These are phyloP conservation scores for Aplochiton taeniatus DNA, from an alignment of 2,797 vertebrate species.

Conservation along the genomic window DNA sequence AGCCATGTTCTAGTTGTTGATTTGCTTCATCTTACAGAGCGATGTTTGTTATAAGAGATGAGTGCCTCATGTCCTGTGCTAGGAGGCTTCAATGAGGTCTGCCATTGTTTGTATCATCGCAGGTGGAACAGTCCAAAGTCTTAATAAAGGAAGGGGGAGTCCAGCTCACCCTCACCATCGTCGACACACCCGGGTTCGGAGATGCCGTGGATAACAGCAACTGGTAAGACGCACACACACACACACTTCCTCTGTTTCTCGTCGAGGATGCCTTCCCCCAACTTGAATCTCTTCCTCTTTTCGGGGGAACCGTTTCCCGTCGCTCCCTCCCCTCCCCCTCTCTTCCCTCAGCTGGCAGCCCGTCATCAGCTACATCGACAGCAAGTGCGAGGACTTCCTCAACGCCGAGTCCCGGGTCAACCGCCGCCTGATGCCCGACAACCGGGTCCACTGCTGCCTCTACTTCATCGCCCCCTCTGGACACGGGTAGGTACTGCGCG, in stretches of 20 bases:
- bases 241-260: neutral
- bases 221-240: slow-evolving; percentile 62
- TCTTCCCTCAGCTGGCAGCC: slow-evolving; percentile 73
- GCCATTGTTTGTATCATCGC: slow-evolving; percentile 36
- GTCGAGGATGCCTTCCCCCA: neutral
- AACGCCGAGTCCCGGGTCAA: slow-evolving; percentile 80
- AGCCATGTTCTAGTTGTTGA: neutral
- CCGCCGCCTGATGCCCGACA: slow-evolving; percentile 79
- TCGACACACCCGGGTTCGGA: slow-evolving; percentile 81
- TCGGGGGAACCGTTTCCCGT: neutral
- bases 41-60: neutral
- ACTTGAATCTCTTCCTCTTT: neutral
- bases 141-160: slow-evolving; percentile 81
- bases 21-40: neutral
- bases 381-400: slow-evolving; percentile 80
- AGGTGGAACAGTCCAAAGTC: slow-evolving; percentile 84
- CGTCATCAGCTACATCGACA: slow-evolving; percentile 79
- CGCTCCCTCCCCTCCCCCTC: neutral
- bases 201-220: slow-evolving; percentile 84
- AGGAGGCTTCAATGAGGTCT: no score
- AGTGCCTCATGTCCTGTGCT: no score
- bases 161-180: slow-evolving; percentile 80
- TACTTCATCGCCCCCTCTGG: slow-evolving; percentile 81
- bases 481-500: slow-evolving; percentile 74
- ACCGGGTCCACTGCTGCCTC: slow-evolving; percentile 81